Base-by-base conservation (phyloP, 2,113 vertebrate species). In the Zapus hudsonius region DNA sequence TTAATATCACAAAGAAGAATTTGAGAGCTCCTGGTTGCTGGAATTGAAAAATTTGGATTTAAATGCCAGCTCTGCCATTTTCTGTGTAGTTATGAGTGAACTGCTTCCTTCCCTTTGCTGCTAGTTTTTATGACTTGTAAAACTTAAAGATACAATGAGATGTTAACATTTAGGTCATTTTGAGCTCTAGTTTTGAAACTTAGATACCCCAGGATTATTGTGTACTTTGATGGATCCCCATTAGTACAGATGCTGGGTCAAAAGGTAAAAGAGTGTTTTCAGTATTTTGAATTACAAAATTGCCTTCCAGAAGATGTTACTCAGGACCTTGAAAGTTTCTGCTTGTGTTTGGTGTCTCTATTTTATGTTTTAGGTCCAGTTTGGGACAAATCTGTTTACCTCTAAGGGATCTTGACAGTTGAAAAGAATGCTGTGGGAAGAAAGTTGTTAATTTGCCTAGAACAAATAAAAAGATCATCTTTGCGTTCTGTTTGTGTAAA, bases 391-490 rank as follows among this genome's bases (percentile, higher is more conserved):
- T 79, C 47, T n/a, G 13, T 63, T 74, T 87, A 38, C 33, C n/a
- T 63, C 61, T 76, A 38, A 75, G 70, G 12, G 17, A 84, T 87
- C 90, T 73, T 84, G 67, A 27, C 33, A 87, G 22, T 63, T 87
- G 36, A 64, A 74, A 27, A 87, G 73, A 81, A 73, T 40, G 61
- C 19, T 73, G 12, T 59, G 69, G 5, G 38, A 3, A 25, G 5
- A 12, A 33, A 70, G 16, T 27, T 86, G 27, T 42, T 15, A 78
- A 1, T 86, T 84, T 59, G 36, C 25, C 25, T 92, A 42, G 59
- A 38, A 52, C 33, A 75, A 90, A 76, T 63, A 79, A 92, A 94
- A 92, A 20, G 33, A 72, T 84, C 74, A 33, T 79, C 66, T 80
- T 59, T n/a, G 85, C 93, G 55, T 36, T 85, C 83, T 93, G 74